Conservation (phyloP, 2,113 vertebrate species). For the Ctenomys sociabilis region DNA sequence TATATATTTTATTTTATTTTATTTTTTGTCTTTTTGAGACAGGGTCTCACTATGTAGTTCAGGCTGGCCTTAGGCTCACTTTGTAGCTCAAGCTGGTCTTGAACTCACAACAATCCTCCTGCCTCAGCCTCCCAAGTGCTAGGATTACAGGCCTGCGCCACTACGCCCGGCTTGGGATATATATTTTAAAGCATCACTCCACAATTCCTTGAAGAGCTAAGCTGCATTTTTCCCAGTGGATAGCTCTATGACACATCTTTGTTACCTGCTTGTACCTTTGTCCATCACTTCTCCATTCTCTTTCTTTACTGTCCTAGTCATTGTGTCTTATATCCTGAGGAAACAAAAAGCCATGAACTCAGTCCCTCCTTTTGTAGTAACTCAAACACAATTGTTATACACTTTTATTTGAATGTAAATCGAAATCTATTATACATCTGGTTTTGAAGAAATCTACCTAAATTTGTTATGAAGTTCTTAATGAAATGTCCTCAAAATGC, state of each 20-base stretch:
- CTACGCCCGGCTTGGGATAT: too few species aligned
- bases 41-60: too few species aligned
- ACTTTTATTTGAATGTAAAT: conserved; percentile 38
- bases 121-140: too few species aligned
- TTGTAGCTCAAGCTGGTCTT: too few species aligned
- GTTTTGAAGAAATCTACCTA: conserved; percentile 35
- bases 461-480: not conserved
- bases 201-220: not conserved
- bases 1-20: not conserved
- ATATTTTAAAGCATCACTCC: not conserved
- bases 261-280: rapidly evolving
- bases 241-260: not conserved
- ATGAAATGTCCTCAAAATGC: not conserved
- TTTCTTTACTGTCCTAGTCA: not conserved
- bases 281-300: not conserved
- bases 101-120: too few species aligned
- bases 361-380: conserved; percentile 1
- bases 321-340: not conserved
- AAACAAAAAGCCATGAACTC: conserved; percentile 15
- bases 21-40: too few species aligned
- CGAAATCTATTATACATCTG: conserved; percentile 4
- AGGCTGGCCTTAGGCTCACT: too few species aligned
- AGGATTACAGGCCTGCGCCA: too few species aligned
- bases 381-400: conserved; percentile 26
- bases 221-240: not conserved